Evolutionary conservation across 1,140 invertebrate species (phyloP).

Genomic region (Hyposmocoma kahamanoa): DNA sequence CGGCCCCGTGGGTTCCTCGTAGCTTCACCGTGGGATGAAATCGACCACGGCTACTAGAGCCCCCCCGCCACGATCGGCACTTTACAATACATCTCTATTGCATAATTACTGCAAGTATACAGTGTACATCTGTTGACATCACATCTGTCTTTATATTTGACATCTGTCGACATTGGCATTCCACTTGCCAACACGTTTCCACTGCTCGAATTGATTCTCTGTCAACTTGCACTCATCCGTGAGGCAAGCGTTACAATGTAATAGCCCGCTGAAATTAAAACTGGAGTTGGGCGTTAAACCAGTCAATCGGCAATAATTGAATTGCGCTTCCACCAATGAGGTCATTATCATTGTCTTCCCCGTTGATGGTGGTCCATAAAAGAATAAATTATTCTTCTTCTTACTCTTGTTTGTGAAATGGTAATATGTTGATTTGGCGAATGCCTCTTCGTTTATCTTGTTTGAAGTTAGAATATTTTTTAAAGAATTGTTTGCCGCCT

Average conservation of each 20-base stretch:
- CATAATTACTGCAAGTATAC: constrained; percentile 16
- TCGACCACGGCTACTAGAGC: no score
- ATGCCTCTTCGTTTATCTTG: neutral
- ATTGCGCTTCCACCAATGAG: neutral
- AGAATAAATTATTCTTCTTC: constrained; percentile 1
- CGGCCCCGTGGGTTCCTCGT: no score
- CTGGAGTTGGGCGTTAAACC: neutral
- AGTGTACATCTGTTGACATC: constrained; percentile 14
- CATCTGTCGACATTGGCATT: constrained; percentile 14
- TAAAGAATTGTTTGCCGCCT: neutral
- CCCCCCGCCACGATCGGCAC: neutral
- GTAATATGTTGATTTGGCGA: neutral
- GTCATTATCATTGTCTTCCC: constrained; percentile 8
- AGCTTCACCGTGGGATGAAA: no score
- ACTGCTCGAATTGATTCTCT: constrained; percentile 24
- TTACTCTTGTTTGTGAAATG: neutral
- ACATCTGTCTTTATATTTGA: constrained; percentile 17
- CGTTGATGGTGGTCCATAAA: constrained; percentile 6
- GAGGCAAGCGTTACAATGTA: constrained; percentile 18
- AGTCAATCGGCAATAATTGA: constrained; percentile 1
- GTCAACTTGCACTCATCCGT: constrained; percentile 26
- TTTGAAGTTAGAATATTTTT: neutral
- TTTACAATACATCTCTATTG: constrained; percentile 6
- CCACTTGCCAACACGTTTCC: constrained; percentile 18
- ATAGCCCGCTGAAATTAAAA: constrained; percentile 18